Conservation (phyloP, 2,113 vertebrate genomes). For the Antechinus flavipes region DNA sequence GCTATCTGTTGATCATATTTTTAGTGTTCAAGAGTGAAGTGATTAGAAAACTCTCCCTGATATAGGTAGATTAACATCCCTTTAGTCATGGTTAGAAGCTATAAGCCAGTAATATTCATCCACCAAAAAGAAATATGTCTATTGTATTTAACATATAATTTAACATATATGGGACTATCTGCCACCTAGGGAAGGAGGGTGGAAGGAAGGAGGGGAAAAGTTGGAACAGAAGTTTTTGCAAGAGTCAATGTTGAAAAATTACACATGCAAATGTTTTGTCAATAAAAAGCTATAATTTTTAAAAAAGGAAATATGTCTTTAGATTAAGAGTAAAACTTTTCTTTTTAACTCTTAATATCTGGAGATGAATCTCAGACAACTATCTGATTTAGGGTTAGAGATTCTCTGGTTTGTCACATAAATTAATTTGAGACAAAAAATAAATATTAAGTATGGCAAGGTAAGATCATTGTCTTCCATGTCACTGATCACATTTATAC, state of each 20-base stretch:
- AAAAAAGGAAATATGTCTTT: neutral
- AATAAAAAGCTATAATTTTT: too few species aligned
- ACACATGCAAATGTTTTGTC: too few species aligned
- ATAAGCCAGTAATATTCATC: neutral
- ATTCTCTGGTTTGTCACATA: neutral
- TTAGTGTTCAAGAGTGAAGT: neutral
- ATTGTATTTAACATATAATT: too few species aligned
- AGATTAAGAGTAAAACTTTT: neutral
- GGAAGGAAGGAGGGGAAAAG: too few species aligned
- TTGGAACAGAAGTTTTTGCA: too few species aligned
- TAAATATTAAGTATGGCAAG: neutral
- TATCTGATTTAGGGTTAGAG: neutral
- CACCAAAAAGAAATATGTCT: neutral
- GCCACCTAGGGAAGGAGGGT: too few species aligned
- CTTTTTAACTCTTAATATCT: neutral
- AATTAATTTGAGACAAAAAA: neutral
- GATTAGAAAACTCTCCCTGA: neutral
- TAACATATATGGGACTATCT: too few species aligned
- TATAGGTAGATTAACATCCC: neutral
- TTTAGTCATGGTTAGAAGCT: neutral
- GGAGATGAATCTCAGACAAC: neutral
- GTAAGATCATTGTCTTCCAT: neutral
- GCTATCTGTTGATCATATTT: neutral
- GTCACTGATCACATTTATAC: neutral
- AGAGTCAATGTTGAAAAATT: too few species aligned